Conservation (phyloP, 2,113 vertebrate species). For the Eretmodus cyanostictus region DNA sequence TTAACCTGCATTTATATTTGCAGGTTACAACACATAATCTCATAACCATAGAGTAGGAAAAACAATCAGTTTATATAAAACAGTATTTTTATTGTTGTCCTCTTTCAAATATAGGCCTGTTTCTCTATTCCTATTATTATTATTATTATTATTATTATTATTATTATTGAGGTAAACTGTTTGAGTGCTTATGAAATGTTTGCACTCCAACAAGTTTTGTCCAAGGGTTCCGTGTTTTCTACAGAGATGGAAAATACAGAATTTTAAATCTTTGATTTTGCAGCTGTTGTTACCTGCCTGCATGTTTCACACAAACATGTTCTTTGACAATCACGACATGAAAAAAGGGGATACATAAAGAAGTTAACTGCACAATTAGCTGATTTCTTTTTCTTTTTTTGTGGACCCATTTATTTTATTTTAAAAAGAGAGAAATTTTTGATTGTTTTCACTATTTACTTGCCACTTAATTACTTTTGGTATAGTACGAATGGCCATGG, state of each 20-base stretch:
- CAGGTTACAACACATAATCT: background rate
- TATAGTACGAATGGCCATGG: rapidly evolving
- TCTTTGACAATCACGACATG: background rate
- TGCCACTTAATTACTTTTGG: background rate
- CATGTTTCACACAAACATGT: background rate
- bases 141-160: background rate
- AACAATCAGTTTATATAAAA: background rate
- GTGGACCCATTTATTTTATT: background rate
- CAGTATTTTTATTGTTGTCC: background rate
- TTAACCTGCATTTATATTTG: background rate
- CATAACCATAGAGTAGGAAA: background rate
- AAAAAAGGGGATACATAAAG: background rate
- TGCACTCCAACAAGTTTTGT: background rate
- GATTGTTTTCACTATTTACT: background rate
- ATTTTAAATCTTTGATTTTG: background rate
- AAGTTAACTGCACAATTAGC: background rate
- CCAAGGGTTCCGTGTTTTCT: background rate
- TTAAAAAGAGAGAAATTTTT: background rate
- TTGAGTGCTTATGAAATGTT: background rate
- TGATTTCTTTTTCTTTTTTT: background rate
- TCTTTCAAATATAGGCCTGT: background rate
- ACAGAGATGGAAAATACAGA: rapidly evolving
- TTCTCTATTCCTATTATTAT: background rate
- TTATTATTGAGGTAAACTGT: background rate
- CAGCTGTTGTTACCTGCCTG: background rate